Evolutionary conservation across 2,888 invertebrate genomes (phyloP).

Genomic region (Tricholauxania praeusta): DNA sequence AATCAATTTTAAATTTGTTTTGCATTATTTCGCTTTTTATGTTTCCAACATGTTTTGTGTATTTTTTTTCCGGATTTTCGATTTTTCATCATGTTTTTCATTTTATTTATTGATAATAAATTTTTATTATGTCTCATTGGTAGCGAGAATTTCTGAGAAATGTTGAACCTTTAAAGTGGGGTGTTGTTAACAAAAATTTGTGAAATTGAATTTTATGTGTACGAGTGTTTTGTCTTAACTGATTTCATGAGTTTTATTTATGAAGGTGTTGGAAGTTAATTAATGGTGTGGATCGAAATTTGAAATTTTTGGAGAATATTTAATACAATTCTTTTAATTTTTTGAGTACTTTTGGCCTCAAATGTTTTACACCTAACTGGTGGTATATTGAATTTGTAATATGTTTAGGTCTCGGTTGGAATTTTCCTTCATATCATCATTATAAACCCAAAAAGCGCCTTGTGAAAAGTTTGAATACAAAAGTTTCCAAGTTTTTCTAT

Average conservation of each 20-base stretch:
- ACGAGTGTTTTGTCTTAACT: neutral
- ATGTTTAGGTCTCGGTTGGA: too few species aligned
- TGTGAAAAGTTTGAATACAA: too few species aligned
- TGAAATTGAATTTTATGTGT: neutral
- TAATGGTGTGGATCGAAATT: too few species aligned
- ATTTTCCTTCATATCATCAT: neutral
- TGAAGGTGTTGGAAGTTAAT: neutral
- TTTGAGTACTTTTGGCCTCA: too few species aligned
- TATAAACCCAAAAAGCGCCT: too few species aligned
- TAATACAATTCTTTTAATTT: too few species aligned
- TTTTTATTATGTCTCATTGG: constrained; percentile 1
- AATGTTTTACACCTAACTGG: too few species aligned
- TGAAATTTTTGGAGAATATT: too few species aligned
- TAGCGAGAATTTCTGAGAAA: too few species aligned
- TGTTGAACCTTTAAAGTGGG: too few species aligned
- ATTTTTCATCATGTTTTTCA: neutral
- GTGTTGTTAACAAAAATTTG: too few species aligned
- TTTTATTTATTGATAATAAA: constrained; percentile 12
- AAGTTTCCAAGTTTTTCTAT: too few species aligned
- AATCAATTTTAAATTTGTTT: constrained; percentile 32
- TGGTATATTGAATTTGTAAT: neutral
- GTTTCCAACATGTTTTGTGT: neutral
- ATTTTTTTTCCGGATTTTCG: neutral
- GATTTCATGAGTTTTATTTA: neutral
- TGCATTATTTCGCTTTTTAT: constrained; percentile 5